Percentiles rank a stretch among this genome's conserved stretches.
These are phyloP conservation scores for Trematomus bernacchii DNA, from an alignment of 2,797 vertebrate genomes.

Conservation along the genomic window DNA sequence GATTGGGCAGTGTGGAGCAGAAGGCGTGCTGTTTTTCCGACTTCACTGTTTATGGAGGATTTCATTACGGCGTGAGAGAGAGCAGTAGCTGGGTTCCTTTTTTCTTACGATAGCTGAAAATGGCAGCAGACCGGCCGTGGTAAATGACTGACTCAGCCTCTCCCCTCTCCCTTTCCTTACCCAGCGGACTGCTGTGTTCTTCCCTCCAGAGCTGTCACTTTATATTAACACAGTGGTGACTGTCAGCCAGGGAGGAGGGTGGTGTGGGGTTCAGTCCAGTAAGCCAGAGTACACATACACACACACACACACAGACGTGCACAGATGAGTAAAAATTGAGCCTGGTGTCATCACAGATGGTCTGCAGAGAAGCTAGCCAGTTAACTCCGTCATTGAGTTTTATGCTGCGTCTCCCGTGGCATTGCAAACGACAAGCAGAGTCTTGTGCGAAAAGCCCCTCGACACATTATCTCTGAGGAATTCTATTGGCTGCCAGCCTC, in stretches of 20 bases:
- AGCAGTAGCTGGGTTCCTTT: conserved; percentile 42
- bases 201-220: conserved; percentile 78
- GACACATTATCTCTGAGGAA: conserved; percentile 58
- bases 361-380: conserved; percentile 68
- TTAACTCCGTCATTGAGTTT: conserved; percentile 68
- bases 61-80: conserved; percentile 64
- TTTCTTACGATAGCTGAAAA: conserved; percentile 67
- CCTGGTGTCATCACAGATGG: conserved; percentile 77
- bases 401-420: conserved; percentile 46
- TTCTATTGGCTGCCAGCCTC: conserved; percentile 51
- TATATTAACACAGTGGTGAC: conserved; percentile 79
- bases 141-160: conserved; percentile 63
- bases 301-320: conserved; percentile 28
- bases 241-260: conserved; percentile 71
- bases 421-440: conserved; percentile 47
- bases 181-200: conserved; percentile 77
- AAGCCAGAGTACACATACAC: conserved; percentile 49
- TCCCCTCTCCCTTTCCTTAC: conserved; percentile 53
- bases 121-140: conserved; percentile 63
- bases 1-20: conserved; percentile 58
- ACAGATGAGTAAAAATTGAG: conserved; percentile 69
- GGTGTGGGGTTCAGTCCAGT: conserved; percentile 61
- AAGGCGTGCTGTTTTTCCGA: conserved; percentile 50
- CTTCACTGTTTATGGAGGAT: conserved; percentile 66
- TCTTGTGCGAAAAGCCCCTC: conserved; percentile 50